Base-by-base conservation (phyloP, 2,113 vertebrate species). In the Pseudonaja textilis region DNA sequence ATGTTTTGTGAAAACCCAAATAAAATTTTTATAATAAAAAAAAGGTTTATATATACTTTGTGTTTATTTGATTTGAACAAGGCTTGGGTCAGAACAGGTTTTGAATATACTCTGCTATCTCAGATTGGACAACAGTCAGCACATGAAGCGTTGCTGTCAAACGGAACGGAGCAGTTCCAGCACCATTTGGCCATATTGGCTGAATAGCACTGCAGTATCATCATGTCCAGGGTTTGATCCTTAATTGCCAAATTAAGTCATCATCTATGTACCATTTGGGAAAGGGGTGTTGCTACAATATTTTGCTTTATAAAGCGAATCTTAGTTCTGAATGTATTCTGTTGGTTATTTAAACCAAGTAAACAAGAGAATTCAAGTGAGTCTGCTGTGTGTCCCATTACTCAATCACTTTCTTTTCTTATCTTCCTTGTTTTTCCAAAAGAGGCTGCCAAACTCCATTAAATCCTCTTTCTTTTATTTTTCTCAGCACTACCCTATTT, bases 331-430 rank as follows among this genome's bases (percentile, higher is more conserved):
- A 69, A 25, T 26, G 25, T 59, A 34, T 90, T 47, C 54, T 45
- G 61, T 47, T n/a, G 39, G 89, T 20, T 50, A 34, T 59, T 89
- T 89, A 34, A 87, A 64, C 29, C 74, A 91, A 91, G 56, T 87
- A 61, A 61, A 12, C 56, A 57, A 52, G 42, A 5, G 87, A 56
- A 85, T 64, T 16, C 88, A 91, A 93, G 25, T 50, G 26, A 7
- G 29, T 23, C 64, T 12, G n/a, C 4, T 74, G 29, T 18, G 64
- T 34, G 12, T 34, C 64, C n/a, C 64, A 74, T 74, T 34, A 74
- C 64, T 74, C 64, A 74, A 74, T 18, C 34, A 11, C 34, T 14
- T 92, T 29, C 9, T 23, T 94, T 29, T 91, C n/a, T 0, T 0
- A 91, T 91, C 91, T 1, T 39, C 91, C 56, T 45, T 42, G 39